A percentile compares a stretch with the other conserved stretches of the same genome.
phyloP scores from a whole-genome alignment of 2,113 vertebrate genomes.

The Cinclus mexicanus region DNA sequence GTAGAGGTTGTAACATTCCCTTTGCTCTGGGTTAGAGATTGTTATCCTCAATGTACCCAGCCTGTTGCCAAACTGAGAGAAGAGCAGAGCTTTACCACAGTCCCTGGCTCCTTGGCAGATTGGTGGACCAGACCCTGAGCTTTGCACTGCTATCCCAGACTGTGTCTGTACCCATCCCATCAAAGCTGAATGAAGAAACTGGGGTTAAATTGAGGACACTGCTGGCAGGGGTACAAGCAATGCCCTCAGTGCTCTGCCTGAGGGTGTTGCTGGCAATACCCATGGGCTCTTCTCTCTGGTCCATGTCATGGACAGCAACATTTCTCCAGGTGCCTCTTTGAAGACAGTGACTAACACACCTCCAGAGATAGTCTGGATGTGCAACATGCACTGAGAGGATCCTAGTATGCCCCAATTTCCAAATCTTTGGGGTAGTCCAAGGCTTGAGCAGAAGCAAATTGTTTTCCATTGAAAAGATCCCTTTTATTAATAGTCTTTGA shows the following conservation, averaged over 20 bases:
- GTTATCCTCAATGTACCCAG: neutral
- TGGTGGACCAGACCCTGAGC: neutral
- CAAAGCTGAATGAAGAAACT: neutral
- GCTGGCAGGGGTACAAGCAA: neutral
- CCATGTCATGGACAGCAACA: rapidly evolving
- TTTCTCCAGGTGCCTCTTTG: neutral
- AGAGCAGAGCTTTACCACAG: neutral
- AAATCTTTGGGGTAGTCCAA: neutral
- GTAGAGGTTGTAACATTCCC: neutral
- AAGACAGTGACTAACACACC: neutral
- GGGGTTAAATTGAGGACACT: neutral
- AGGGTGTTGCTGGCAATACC: neutral
- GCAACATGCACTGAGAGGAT: neutral
- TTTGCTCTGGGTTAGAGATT: neutral
- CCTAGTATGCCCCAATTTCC: neutral
- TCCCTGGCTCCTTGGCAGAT: neutral
- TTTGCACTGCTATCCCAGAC: neutral
- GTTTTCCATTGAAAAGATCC: neutral
- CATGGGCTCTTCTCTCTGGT: neutral
- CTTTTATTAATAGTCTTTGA: neutral
- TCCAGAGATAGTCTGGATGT: neutral
- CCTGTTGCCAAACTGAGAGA: rapidly evolving
- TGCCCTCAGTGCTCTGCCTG: neutral
- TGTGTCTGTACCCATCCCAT: neutral
- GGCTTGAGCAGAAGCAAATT: neutral